Conservation (phyloP, 2,113 vertebrate genomes). For the Scopus umbretta region DNA sequence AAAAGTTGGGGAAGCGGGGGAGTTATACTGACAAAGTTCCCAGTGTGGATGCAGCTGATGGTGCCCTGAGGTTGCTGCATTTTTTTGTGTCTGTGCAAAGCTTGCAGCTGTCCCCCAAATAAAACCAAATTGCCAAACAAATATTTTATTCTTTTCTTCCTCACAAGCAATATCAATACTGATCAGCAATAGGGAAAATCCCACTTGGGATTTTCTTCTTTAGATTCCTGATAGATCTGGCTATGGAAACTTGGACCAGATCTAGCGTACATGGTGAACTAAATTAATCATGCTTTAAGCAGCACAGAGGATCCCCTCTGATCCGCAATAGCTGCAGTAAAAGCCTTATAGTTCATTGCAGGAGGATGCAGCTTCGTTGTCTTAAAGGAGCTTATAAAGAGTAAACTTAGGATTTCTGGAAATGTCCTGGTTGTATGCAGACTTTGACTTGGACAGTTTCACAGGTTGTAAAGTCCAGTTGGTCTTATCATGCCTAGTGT, state of each 20-base stretch:
- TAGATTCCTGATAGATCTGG: background rate
- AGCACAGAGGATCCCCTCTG: background rate
- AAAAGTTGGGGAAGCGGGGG: background rate
- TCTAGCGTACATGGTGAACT: rapidly evolving
- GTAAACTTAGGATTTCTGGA: background rate
- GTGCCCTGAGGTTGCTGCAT: background rate
- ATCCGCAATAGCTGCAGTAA: background rate
- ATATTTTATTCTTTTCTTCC: background rate
- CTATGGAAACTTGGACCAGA: background rate
- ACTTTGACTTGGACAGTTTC: background rate
- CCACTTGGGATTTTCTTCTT: background rate
- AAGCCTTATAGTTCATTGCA: background rate
- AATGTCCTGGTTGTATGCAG: background rate
- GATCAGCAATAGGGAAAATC: background rate
- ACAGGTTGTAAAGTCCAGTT: background rate
- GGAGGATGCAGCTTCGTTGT: background rate
- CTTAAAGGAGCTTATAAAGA: background rate
- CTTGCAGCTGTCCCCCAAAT: background rate
- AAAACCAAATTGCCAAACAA: background rate
- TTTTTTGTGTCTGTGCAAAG: background rate
- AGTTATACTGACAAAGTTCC: background rate
- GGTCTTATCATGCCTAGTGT: background rate
- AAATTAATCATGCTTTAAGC: background rate
- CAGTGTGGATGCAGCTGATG: background rate
- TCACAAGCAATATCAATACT: too few relatives aligned